Evolutionary conservation across 2,888 invertebrate genomes (phyloP).

Genomic region (Pantelozetes paolii): DNA sequence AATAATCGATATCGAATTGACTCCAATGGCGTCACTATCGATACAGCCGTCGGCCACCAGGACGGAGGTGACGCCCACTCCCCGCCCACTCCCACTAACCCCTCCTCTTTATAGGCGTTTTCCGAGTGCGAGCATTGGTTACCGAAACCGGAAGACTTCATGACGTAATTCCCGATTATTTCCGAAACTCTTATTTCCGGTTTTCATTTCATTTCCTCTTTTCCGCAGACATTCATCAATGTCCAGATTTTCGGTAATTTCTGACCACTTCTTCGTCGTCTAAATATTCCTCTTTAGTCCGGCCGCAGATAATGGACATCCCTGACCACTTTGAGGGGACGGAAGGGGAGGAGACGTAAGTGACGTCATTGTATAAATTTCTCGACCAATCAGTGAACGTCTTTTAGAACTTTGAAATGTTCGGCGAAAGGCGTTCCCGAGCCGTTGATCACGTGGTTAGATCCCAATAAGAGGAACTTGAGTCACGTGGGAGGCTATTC

Average conservation of each 20-base stretch:
- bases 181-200: no score
- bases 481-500: slow-evolving; percentile 55
- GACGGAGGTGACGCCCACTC: no score
- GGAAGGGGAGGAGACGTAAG: slow-evolving; percentile 37
- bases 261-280: no score
- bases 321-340: neutral
- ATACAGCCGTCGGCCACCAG: neutral
- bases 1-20: slow-evolving; percentile 37
- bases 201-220: no score
- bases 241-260: slow-evolving; percentile 35
- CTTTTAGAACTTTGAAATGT: no score
- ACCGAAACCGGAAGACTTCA: slow-evolving; percentile 33
- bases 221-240: slow-evolving; percentile 33
- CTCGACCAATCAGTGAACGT: no score
- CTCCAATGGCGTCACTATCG: slow-evolving; percentile 33
- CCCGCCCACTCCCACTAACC: no score
- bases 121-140: slow-evolving; percentile 33
- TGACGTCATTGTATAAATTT: no score
- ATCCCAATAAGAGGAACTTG: slow-evolving; percentile 64
- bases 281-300: no score
- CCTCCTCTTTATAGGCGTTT: no score
- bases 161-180: no score
- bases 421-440: slow-evolving; percentile 76
- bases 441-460: slow-evolving; percentile 79
- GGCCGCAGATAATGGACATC: neutral